Evolutionary conservation across 1,140 invertebrate species (phyloP).

Genomic region (Hylyphantes graminicola): DNA sequence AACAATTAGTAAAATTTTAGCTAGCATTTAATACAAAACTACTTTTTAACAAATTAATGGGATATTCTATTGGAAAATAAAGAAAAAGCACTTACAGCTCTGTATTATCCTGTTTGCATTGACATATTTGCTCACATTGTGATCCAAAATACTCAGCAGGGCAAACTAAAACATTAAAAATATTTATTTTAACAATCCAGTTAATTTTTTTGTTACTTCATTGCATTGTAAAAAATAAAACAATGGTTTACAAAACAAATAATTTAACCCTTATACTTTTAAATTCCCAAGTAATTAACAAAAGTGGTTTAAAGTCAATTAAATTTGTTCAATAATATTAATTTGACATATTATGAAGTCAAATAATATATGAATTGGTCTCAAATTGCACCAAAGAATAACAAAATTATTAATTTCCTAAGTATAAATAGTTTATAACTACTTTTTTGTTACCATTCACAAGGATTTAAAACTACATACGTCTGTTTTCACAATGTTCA

Average conservation of each 20-base stretch:
- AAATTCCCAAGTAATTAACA: too few species aligned
- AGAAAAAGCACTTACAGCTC: constrained; percentile 57
- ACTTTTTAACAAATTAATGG: neutral
- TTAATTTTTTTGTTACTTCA: neutral
- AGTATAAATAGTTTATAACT: too few species aligned
- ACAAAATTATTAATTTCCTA: too few species aligned
- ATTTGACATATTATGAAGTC: too few species aligned
- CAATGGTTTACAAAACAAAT: neutral
- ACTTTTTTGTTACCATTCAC: too few species aligned
- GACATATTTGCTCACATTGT: constrained; percentile 63
- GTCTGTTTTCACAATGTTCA: constrained; percentile 50
- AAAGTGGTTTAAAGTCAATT: too few species aligned
- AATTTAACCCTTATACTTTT: neutral
- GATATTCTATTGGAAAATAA: neutral
- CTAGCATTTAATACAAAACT: too few species aligned
- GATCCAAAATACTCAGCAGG: constrained; percentile 60
- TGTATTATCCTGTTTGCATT: constrained; percentile 62
- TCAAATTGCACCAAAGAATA: too few species aligned
- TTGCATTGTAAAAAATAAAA: neutral
- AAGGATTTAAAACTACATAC: constrained; percentile 5
- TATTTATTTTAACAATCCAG: constrained; percentile 1
- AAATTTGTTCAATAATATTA: too few species aligned
- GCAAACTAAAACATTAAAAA: constrained; percentile 49
- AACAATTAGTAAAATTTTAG: too few species aligned
- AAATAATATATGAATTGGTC: too few species aligned